Evolutionary conservation across 2,888 invertebrate species (phyloP).

Genomic region (Troides helena): DNA sequence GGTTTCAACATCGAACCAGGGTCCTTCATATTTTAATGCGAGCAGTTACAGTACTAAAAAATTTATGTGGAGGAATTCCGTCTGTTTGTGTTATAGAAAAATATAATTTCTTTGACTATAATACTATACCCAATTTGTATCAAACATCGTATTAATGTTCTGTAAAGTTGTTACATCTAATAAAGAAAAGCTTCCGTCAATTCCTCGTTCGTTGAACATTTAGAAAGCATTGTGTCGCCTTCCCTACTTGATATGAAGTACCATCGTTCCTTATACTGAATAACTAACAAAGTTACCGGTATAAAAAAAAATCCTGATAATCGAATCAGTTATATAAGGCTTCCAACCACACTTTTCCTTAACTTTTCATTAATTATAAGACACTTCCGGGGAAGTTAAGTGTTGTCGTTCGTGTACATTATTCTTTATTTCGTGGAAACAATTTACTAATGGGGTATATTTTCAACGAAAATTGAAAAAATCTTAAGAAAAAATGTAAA

Average conservation of each 20-base stretch:
- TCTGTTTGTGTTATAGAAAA: too few species aligned
- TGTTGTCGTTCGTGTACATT: conserved; percentile 7
- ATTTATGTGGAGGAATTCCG: too few species aligned
- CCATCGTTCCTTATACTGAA: not conserved
- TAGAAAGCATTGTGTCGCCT: not conserved
- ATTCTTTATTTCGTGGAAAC: conserved; percentile 5
- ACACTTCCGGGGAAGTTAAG: conserved; percentile 16
- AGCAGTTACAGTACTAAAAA: too few species aligned
- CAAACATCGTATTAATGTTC: too few species aligned
- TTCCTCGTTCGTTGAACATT: not conserved
- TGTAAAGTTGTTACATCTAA: too few species aligned
- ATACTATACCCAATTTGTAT: too few species aligned
- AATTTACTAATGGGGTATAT: not conserved
- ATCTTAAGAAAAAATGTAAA: too few species aligned
- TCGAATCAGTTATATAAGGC: conserved; percentile 22
- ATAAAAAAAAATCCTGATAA: conserved; percentile 20
- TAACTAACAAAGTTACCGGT: conserved; percentile 21
- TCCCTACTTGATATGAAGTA: not conserved
- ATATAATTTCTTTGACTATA: too few species aligned
- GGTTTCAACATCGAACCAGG: too few species aligned
- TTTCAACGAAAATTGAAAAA: too few species aligned
- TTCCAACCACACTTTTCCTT: conserved; percentile 17
- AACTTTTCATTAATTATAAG: conserved; percentile 27
- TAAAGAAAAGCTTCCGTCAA: too few species aligned
- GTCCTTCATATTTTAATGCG: too few species aligned